Percentiles rank a stretch among this genome's conserved stretches.
Conservation (phyloP, 2,113 vertebrate species). For the Erythrocercus mccallii region DNA sequence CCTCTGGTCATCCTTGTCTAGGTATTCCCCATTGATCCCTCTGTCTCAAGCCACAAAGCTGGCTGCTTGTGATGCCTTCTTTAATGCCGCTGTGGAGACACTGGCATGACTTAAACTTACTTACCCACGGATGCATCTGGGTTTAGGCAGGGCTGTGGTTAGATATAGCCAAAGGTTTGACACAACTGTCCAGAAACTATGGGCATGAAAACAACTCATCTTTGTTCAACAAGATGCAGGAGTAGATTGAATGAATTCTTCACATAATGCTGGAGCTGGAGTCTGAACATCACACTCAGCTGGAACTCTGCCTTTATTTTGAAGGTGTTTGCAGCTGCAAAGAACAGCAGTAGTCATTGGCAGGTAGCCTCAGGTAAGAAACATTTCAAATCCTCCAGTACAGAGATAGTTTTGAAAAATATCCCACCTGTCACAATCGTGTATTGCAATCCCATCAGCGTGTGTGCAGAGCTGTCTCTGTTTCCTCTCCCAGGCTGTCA, state of each 20-base stretch:
- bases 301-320: slow-evolving; percentile 25
- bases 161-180: neutral
- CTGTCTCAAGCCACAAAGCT: neutral
- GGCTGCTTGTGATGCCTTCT: neutral
- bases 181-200: neutral
- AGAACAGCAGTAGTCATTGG: neutral
- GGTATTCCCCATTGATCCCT: neutral
- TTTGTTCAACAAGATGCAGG: neutral
- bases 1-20: neutral
- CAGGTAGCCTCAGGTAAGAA: slow-evolving; percentile 46
- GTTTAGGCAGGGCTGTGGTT: neutral
- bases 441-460: neutral
- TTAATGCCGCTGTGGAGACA: neutral
- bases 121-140: neutral
- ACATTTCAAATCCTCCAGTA: slow-evolving; percentile 9
- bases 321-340: neutral
- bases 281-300: neutral
- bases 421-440: neutral
- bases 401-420: slow-evolving; percentile 9
- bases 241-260: neutral
- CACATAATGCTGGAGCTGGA: neutral
- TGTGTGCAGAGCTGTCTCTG: slow-evolving; percentile 7
- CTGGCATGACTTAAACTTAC: neutral
- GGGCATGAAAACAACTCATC: neutral
- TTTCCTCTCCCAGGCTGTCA: neutral